Conservation (phyloP, 1,140 invertebrate species). For the Sinella curviseta region DNA sequence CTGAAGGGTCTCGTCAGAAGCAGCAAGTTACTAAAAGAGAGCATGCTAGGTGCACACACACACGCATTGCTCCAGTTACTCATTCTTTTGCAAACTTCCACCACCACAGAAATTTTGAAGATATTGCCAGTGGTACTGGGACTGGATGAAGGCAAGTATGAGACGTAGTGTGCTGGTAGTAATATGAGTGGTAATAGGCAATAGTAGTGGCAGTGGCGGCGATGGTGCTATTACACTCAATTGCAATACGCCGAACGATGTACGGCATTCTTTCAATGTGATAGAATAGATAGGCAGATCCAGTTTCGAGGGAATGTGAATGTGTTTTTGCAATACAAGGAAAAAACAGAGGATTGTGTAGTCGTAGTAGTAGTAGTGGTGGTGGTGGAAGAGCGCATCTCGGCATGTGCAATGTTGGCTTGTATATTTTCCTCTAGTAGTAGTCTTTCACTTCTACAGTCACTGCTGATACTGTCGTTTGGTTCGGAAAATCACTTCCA, state of each 20-base stretch:
- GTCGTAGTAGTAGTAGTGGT: no score
- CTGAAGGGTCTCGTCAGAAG: neutral
- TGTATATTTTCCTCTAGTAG: neutral
- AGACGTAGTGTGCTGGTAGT: no score
- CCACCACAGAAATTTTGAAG: neutral
- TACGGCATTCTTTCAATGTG: neutral
- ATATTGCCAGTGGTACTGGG: no score
- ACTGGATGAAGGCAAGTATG: no score
- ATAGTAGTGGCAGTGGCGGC: no score
- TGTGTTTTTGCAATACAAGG: neutral
- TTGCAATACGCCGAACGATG: neutral
- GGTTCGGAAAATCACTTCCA: neutral
- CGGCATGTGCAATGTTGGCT: conserved; percentile 35
- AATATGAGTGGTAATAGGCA: no score
- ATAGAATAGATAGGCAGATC: neutral
- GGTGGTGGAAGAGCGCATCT: conserved; percentile 37
- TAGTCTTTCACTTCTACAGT: neutral
- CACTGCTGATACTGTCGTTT: neutral
- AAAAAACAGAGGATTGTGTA: neutral
- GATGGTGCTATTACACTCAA: no score
- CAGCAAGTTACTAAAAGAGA: neutral
- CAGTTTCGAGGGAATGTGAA: neutral
- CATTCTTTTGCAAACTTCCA: neutral
- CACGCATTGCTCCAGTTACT: conserved; percentile 9
- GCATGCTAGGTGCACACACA: neutral